Evolutionary conservation across 2,797 vertebrate genomes (phyloP), one percentile per base, ranked within the genome.

Genomic region (Poeciliopsis infans): DNA sequence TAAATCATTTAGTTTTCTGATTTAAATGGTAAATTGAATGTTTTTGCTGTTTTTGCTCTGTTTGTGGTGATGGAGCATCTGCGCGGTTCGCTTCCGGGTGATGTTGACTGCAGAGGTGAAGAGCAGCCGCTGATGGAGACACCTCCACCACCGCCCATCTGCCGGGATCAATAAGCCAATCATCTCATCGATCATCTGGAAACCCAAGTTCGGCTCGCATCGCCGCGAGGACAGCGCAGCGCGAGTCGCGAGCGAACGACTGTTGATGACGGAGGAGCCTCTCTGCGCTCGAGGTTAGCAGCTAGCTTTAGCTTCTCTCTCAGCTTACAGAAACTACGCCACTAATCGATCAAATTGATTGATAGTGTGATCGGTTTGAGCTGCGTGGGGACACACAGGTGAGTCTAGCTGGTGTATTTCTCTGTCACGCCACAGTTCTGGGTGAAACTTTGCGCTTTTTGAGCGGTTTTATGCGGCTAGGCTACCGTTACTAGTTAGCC

Each of bases 281-380:
- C 84, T 66, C 75, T 69, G 82, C 83, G 87, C 89, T 85, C 84
- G 92, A 94, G 93, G 93, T 93, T 94, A 94, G 93, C 89, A 76
- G 87, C 90, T 91, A 92, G 84, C 88, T 79, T 87, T 93, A 92
- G 88, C 90, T 59, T 31, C 69, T 36, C 72, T 86, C 79, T 84
- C 79, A 43, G 76, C 79, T 71, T 23, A n/a, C 23, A 12, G 7
- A n/a, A 64, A 75, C 25, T 28, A 33, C 64, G 51, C 18, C 43
- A 8, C 25, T 2, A 13, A 45, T n/a, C 68, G 68, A 70, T 45
- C 25, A 15, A 15, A n/a, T 45, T 45, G 39, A n/a, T 43, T 16
- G 11, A 1, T 2, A 7, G 1, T 45, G 5, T 2, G 0, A 7
- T 10, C 4, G 6, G 16, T 8, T 5, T 1, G 13, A 18, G 25